Evolutionary conservation across 2,888 invertebrate genomes (phyloP).

Genomic region (Morinoia aosen): DNA sequence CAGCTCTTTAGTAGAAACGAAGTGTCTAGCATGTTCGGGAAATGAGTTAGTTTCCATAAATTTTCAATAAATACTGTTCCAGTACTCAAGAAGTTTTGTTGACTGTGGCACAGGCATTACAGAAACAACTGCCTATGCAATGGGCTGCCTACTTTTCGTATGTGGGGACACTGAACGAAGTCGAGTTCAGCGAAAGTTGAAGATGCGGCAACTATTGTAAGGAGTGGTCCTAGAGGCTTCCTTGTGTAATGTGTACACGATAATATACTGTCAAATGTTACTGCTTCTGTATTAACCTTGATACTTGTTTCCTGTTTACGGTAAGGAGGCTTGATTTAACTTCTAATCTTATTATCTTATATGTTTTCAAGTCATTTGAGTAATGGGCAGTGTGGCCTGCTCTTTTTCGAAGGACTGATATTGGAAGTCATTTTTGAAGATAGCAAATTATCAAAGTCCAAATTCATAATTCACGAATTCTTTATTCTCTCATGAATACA

Average conservation of each 20-base stretch:
- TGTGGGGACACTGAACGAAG: neutral
- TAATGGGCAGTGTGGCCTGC: too few relatives aligned
- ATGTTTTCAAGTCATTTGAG: too few relatives aligned
- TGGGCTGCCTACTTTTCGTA: neutral
- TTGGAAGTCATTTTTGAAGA: too few relatives aligned
- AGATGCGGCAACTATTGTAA: neutral
- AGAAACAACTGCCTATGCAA: neutral
- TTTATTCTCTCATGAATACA: too few relatives aligned
- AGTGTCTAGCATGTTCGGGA: neutral
- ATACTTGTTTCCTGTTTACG: neutral
- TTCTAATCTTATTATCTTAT: too few relatives aligned
- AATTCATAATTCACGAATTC: too few relatives aligned
- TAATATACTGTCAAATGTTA: slow-evolving; percentile 14
- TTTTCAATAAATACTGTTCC: neutral
- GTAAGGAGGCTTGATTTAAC: too few relatives aligned
- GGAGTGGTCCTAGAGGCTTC: neutral
- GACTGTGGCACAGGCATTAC: neutral
- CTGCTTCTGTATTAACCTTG: neutral
- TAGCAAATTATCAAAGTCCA: too few relatives aligned
- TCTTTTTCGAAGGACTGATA: too few relatives aligned
- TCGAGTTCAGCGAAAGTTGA: neutral
- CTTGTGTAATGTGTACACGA: slow-evolving; percentile 20
- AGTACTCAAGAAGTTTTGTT: neutral
- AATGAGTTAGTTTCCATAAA: neutral
- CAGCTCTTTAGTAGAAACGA: neutral